Percentiles rank a stretch among this genome's conserved stretches.
Conservation (phyloP, 1,140 invertebrate species). For the Periplaneta americana region DNA sequence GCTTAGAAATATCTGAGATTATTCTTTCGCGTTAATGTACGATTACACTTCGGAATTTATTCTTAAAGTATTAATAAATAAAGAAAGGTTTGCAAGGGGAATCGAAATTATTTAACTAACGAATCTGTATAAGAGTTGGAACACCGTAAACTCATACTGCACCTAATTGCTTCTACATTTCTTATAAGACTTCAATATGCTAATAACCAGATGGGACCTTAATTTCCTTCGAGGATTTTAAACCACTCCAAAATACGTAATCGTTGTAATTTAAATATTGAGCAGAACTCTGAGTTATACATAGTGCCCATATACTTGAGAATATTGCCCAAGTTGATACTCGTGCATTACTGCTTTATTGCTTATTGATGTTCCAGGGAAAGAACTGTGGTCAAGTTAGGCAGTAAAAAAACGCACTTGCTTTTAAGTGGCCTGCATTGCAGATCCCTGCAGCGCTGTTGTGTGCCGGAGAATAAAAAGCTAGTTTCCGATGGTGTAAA, state of each 20-base stretch:
- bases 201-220: not conserved
- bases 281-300: not conserved
- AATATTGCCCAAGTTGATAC: not conserved
- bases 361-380: not conserved
- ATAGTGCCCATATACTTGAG: not conserved
- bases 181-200: not conserved
- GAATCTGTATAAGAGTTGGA: no score
- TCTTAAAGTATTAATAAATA: no score
- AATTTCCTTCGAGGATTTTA: not conserved
- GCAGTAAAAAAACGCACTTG: not conserved
- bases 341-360: not conserved
- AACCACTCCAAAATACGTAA: not conserved
- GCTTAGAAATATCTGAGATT: no score
- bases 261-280: not conserved
- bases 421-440: no score
- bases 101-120: no score
- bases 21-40: no score
- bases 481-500: no score
- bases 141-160: no score
- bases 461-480: no score
- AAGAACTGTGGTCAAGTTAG: not conserved
- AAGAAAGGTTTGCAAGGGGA: no score
- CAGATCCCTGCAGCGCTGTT: no score
- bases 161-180: not conserved
- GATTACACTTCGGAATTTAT: no score